These are phyloP conservation scores for Meloidogyne chitwoodi DNA, from an alignment of 1,140 invertebrate species.

Conservation along the genomic window DNA sequence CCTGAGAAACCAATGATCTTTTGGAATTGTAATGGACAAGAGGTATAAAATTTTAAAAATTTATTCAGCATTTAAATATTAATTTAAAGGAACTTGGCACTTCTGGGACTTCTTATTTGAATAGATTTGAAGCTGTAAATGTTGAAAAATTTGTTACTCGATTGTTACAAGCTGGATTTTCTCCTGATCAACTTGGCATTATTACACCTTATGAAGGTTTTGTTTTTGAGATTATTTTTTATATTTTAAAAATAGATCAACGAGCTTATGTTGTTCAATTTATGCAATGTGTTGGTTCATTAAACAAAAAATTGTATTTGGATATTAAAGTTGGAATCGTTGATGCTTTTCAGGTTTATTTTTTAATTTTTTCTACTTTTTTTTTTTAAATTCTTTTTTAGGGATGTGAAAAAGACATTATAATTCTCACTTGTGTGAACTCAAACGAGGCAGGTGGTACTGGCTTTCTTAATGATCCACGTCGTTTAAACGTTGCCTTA, in stretches of 20 bases:
- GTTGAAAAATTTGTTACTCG: slow-evolving; percentile 94
- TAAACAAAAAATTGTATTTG: slow-evolving; percentile 93
- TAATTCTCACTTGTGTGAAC: slow-evolving; percentile 82
- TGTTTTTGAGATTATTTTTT: not conserved
- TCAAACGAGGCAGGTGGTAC: slow-evolving; percentile 88
- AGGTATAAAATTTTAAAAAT: slow-evolving; percentile 61
- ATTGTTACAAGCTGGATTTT: slow-evolving; percentile 86
- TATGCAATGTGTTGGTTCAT: slow-evolving; percentile 95
- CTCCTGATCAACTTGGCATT: slow-evolving; percentile 81
- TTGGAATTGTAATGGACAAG: slow-evolving; percentile 88
- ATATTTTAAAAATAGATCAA: slow-evolving; percentile 67
- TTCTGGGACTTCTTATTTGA: slow-evolving; percentile 94
- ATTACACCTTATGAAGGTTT: slow-evolving; percentile 11
- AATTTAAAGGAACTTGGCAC: slow-evolving; percentile 79
- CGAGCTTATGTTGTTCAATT: slow-evolving; percentile 94
- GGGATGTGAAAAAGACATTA: slow-evolving; percentile 92
- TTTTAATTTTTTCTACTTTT: not conserved
- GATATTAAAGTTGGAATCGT: slow-evolving; percentile 99
- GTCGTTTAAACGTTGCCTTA: slow-evolving; percentile 92
- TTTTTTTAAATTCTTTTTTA: slow-evolving; percentile 50
- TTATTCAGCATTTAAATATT: no score
- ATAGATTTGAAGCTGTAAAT: slow-evolving; percentile 93
- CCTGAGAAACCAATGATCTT: slow-evolving; percentile 97
- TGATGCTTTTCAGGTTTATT: slow-evolving; percentile 79
- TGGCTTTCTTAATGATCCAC: slow-evolving; percentile 90